phyloP scores from a whole-genome alignment of 1,140 invertebrate species.

The Lordiphosa clarofinis region DNA sequence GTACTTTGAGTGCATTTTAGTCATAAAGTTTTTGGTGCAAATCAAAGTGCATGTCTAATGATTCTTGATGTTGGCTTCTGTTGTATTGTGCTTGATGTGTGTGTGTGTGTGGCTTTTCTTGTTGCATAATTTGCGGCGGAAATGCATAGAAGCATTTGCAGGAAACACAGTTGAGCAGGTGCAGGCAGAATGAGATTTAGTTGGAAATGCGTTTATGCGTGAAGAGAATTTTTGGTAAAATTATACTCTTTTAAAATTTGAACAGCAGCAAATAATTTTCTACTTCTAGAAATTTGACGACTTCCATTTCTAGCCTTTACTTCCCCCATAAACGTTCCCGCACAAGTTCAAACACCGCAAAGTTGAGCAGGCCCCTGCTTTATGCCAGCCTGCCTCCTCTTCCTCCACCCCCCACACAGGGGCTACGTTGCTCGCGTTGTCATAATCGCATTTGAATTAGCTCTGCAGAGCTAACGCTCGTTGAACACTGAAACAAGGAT shows the following conservation, averaged over 20 bases:
- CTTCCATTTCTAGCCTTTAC: too few species aligned
- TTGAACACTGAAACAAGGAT: constrained; percentile 10
- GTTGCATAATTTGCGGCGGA: constrained; percentile 66
- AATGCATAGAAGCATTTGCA: constrained; percentile 51
- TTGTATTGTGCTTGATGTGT: constrained; percentile 13
- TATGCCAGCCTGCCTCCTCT: background rate
- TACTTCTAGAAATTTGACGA: too few species aligned
- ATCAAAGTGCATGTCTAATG: constrained; percentile 72
- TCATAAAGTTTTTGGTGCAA: constrained; percentile 60
- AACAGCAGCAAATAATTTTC: too few species aligned
- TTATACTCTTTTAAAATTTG: too few species aligned
- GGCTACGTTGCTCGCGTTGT: constrained; percentile 62
- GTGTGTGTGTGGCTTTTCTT: constrained; percentile 17
- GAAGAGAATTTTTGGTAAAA: too few species aligned
- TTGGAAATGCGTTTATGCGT: constrained; percentile 34
- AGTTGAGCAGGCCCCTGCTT: constrained; percentile 42
- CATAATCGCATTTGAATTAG: constrained; percentile 78
- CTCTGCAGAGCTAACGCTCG: constrained; percentile 60
- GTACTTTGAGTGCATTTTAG: constrained; percentile 20
- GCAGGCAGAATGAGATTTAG: constrained; percentile 21
- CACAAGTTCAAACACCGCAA: constrained; percentile 73
- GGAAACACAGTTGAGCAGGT: constrained; percentile 32
- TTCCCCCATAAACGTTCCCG: constrained; percentile 20
- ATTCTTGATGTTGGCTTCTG: constrained; percentile 46
- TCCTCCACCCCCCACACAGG: background rate